Percentiles rank a stretch among this genome's conserved stretches.
phyloP scores from a whole-genome alignment of 2,888 invertebrate species.

The Luperina nickerlii region DNA sequence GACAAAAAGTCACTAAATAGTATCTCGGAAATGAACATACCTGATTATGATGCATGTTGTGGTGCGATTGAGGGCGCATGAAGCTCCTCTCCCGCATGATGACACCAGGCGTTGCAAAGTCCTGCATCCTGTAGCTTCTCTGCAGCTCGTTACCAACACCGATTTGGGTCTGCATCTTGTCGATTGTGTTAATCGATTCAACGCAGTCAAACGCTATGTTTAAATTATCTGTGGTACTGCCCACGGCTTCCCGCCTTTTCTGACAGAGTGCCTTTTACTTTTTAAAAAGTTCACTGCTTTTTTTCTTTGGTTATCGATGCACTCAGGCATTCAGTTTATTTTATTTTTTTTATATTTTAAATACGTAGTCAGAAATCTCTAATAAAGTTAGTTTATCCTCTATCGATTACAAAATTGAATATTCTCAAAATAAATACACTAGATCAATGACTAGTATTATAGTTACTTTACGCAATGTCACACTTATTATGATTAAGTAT shows the following conservation, averaged over 20 bases:
- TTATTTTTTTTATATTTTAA: constrained; percentile 45
- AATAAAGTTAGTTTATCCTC: constrained; percentile 65
- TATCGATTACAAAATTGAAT: constrained; percentile 72
- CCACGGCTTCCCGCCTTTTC: constrained; percentile 64
- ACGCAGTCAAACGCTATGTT: constrained; percentile 51
- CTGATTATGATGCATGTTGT: constrained; percentile 90
- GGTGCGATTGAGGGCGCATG: constrained; percentile 91
- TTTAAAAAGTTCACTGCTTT: constrained; percentile 61
- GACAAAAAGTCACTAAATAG: too few relatives aligned
- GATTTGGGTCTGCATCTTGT: constrained; percentile 87
- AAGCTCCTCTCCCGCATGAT: constrained; percentile 93
- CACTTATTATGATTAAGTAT: constrained; percentile 75
- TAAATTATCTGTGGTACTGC: constrained; percentile 58
- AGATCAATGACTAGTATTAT: constrained; percentile 89
- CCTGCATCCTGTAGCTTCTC: constrained; percentile 89
- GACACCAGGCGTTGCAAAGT: constrained; percentile 90
- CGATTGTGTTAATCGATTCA: constrained; percentile 52
- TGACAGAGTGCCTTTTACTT: constrained; percentile 57
- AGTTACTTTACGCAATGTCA: constrained; percentile 84
- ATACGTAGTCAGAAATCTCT: constrained; percentile 64
- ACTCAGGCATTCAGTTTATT: constrained; percentile 71
- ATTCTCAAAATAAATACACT: constrained; percentile 87
- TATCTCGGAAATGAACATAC: constrained; percentile 67
- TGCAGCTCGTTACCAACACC: constrained; percentile 86
- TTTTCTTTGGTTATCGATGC: constrained; percentile 80